A percentile compares a stretch with the other conserved stretches of the same genome.
These are phyloP conservation scores for Diplazon laetatorius DNA, from an alignment of 2,888 invertebrate genomes.

Conservation along the genomic window DNA sequence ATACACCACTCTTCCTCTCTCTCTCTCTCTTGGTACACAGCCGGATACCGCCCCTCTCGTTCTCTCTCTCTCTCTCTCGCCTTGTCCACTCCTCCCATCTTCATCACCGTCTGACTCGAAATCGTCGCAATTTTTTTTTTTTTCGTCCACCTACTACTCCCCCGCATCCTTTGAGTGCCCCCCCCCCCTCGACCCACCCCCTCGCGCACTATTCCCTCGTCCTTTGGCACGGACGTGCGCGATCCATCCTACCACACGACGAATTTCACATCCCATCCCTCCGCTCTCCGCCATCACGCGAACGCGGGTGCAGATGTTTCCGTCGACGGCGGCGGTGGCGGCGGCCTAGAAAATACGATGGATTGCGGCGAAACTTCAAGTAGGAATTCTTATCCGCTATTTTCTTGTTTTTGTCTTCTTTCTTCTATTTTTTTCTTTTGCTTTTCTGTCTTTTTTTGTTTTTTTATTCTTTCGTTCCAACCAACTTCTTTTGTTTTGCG, in stretches of 20 bases:
- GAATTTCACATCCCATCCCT: conserved; percentile 68
- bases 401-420: conserved; percentile 35
- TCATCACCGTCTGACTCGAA: conserved; percentile 17
- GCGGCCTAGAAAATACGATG: conserved; percentile 77
- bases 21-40: conserved; percentile 35
- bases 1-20: conserved; percentile 29
- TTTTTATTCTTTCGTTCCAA: neutral
- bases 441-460: conserved; percentile 22
- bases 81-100: conserved; percentile 6
- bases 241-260: conserved; percentile 60
- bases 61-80: conserved; percentile 33
- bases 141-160: conserved; percentile 42
- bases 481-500: neutral
- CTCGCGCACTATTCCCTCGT: no score
- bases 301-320: conserved; percentile 77
- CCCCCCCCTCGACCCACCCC: no score
- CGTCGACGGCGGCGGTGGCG: conserved; percentile 76
- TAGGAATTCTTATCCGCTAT: conserved; percentile 70
- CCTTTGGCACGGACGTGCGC: conserved; percentile 39
- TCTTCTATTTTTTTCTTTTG: conserved; percentile 57
- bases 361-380: conserved; percentile 82
- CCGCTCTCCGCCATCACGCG: conserved; percentile 69
- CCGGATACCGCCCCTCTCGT: conserved; percentile 46
- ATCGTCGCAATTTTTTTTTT: conserved; percentile 27
- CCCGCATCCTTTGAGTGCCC: conserved; percentile 28